phyloP scores from a whole-genome alignment of 2,888 invertebrate species.

The Rosalia funebris region DNA sequence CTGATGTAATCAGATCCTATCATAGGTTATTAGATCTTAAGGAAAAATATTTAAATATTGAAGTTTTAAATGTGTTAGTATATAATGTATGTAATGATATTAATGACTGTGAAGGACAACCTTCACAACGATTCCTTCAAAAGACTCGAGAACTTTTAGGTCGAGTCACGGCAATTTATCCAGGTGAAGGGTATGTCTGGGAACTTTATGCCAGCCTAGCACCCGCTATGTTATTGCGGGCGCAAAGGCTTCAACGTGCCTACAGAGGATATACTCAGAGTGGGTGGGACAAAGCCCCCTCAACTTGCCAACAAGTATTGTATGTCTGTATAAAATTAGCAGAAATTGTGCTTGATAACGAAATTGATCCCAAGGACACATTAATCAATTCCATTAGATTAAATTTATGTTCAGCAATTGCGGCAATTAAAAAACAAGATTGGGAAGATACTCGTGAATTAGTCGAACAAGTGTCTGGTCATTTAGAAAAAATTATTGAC shows the following conservation, averaged over 20 bases:
- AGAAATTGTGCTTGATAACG: conserved; percentile 68
- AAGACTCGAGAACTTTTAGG: conserved; percentile 53
- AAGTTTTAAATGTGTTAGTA: conserved; percentile 78
- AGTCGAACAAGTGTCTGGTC: conserved; percentile 53
- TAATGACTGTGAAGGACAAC: conserved; percentile 71
- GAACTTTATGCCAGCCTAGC: conserved; percentile 81
- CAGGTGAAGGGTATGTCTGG: conserved; percentile 82
- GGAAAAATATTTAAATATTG: conserved; percentile 79
- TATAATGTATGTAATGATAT: conserved; percentile 74
- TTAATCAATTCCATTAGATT: conserved; percentile 56
- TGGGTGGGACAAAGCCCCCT: conserved; percentile 71
- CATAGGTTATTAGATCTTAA: conserved; percentile 88
- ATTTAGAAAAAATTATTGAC: conserved; percentile 45
- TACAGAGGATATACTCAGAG: conserved; percentile 78
- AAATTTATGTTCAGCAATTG: conserved; percentile 58
- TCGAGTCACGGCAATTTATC: conserved; percentile 74
- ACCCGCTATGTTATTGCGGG: conserved; percentile 68
- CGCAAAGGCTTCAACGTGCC: conserved; percentile 81
- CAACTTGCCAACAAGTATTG: conserved; percentile 71
- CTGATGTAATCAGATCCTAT: conserved; percentile 85
- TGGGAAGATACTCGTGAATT: conserved; percentile 57
- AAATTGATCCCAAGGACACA: conserved; percentile 54
- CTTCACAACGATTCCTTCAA: conserved; percentile 59
- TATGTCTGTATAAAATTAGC: conserved; percentile 70
- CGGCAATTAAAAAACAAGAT: conserved; percentile 62